These are phyloP conservation scores for Ommatoiulus sabulosus DNA, from an alignment of 2,888 invertebrate genomes.

Conservation along the genomic window DNA sequence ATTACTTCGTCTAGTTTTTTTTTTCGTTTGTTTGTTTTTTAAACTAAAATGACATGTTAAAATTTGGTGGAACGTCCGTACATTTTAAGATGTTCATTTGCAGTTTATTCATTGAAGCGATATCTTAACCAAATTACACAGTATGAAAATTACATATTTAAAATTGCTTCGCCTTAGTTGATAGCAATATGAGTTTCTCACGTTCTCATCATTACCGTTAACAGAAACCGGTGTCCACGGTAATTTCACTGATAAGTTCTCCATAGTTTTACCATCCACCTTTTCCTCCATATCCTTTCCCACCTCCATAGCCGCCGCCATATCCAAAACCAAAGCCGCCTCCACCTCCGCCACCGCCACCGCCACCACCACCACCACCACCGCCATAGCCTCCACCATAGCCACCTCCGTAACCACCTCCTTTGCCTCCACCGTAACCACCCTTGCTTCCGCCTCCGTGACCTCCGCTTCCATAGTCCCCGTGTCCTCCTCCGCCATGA, in stretches of 20 bases:
- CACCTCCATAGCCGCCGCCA: constrained; percentile 7
- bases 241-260: background rate
- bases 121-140: background rate
- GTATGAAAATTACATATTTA: background rate
- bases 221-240: background rate
- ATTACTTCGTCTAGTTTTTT: no score
- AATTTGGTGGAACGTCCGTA: no score
- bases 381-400: constrained; percentile 28
- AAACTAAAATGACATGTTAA: no score
- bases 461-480: background rate
- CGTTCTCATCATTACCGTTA: background rate
- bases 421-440: background rate
- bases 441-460: background rate
- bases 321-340: background rate
- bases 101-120: background rate
- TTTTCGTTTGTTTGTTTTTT: no score
- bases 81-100: no score
- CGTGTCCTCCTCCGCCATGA: background rate
- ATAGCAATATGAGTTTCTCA: background rate
- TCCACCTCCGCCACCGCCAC: background rate
- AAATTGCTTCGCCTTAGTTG: background rate
- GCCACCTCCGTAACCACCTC: background rate
- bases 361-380: background rate
- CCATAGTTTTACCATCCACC: background rate
- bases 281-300: constrained; percentile 46